Evolutionary conservation across 2,113 vertebrate genomes (phyloP), one percentile per base, ranked within the genome.

Genomic region (Heloderma charlesbogerti): DNA sequence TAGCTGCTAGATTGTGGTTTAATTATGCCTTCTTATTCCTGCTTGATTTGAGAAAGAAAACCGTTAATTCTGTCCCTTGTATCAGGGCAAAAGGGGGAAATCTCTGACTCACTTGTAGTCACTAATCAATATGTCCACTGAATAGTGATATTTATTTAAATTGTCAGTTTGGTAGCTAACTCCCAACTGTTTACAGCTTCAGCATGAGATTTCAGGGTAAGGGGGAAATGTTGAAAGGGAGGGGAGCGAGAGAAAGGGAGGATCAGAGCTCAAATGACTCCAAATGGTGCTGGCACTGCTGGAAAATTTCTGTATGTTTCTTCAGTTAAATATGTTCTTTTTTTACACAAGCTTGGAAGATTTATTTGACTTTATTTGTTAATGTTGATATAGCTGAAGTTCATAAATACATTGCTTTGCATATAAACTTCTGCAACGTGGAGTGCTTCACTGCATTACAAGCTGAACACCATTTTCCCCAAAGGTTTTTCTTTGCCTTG

Each of bases 121-220:
- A 57, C 86, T 93, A 92, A 94, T 96, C 93, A 93, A 93, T 95
- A 95, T 77, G 10, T 67, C 86, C 84, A 92, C 94, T 96, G 92
- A 94, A 71, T 93, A 95, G 89, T 91, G 87, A 91, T 96, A 94
- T 96, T 96, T 95, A 95, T 88, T 96, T 84, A 93, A 95, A 94
- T 94, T 89, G 84, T 92, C 93, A 89, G 86, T 74, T 92, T 84
- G 91, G 63, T 69, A 92, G 88, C 91, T 91, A 92, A 87, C 91
- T 95, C 91, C 94, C 90, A 89, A 93, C 91, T 93, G 84, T 89
- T 92, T 95, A 90, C 78, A 94, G 77, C 27, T 80, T 75, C 72
- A 82, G 88, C 69, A 79, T 79, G 80, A 83, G 51, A 71, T 89
- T 88, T 63, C 77, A 48, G 71, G n/a, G 27, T 57, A 74, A 80